Evolutionary conservation across 2,113 vertebrate species (phyloP).

Genomic region (Aramus guarauna): DNA sequence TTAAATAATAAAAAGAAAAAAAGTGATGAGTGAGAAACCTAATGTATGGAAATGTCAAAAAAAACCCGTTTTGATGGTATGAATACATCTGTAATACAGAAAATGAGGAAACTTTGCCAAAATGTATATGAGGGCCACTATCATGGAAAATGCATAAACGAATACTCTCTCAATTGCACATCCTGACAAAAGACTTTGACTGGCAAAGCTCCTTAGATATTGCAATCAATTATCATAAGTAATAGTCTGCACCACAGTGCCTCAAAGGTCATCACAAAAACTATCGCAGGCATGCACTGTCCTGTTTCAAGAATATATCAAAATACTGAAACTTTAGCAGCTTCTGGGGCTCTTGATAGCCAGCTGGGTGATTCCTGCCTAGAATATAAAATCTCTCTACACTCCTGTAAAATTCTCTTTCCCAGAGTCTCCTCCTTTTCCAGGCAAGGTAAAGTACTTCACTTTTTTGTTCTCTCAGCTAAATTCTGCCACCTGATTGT

Average conservation of each 20-base stretch:
- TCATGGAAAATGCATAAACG: background rate
- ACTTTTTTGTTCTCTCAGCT: background rate
- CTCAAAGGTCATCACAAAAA: background rate
- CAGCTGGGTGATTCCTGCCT: background rate
- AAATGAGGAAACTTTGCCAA: background rate
- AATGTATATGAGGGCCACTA: background rate
- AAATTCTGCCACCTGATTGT: background rate
- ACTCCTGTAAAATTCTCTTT: background rate
- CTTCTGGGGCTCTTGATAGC: background rate
- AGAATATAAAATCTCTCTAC: background rate
- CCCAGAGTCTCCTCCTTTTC: background rate
- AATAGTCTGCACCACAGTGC: background rate
- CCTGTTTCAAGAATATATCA: background rate
- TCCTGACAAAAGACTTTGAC: background rate
- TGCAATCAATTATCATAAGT: background rate
- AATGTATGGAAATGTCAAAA: background rate
- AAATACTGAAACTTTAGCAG: background rate
- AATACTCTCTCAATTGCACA: background rate
- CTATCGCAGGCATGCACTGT: background rate
- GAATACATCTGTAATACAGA: background rate
- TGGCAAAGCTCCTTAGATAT: background rate
- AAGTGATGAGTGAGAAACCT: background rate
- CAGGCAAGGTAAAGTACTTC: background rate
- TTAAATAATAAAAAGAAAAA: background rate
- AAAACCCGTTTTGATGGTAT: background rate